Percentiles rank a stretch among this genome's conserved stretches.
phyloP scores from a whole-genome alignment of 2,113 vertebrate genomes.

The Procavia capensis region DNA sequence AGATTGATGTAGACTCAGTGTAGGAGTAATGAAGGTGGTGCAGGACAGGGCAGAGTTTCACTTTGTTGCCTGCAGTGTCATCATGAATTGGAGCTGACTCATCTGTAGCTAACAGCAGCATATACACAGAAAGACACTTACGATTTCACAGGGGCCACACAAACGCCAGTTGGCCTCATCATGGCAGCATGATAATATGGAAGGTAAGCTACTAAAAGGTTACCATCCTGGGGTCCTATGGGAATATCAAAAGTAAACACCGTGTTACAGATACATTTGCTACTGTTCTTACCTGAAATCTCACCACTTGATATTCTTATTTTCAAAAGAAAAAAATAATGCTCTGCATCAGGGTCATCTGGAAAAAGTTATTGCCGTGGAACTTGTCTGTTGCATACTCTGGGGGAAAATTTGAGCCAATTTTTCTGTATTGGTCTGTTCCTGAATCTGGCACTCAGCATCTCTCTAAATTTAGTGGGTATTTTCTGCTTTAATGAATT shows the following conservation, averaged over 20 bases:
- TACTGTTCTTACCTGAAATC: not conserved
- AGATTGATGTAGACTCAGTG: too few relatives aligned
- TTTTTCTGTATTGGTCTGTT: slow-evolving; percentile 22
- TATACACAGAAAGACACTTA: not conserved
- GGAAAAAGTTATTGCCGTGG: not conserved
- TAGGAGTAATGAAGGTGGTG: too few relatives aligned
- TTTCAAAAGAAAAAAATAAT: not conserved
- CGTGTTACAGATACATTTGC: not conserved
- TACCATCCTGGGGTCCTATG: not conserved
- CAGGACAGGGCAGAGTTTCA: not conserved
- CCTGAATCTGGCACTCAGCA: slow-evolving; percentile 30
- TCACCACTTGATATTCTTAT: not conserved
- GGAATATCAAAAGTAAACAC: not conserved
- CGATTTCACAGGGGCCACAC: not conserved
- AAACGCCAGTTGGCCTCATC: not conserved
- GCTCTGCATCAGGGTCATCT: not conserved
- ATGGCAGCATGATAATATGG: not conserved
- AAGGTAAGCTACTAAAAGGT: not conserved
- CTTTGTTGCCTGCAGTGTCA: not conserved
- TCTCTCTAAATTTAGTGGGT: slow-evolving; percentile 43
- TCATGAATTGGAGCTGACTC: not conserved
- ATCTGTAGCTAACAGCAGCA: not conserved
- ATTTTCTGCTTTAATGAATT: slow-evolving; percentile 64
- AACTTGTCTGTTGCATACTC: not conserved
- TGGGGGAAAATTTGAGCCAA: not conserved